Conservation (phyloP, 2,113 vertebrate genomes). For the Euleptes europaea region DNA sequence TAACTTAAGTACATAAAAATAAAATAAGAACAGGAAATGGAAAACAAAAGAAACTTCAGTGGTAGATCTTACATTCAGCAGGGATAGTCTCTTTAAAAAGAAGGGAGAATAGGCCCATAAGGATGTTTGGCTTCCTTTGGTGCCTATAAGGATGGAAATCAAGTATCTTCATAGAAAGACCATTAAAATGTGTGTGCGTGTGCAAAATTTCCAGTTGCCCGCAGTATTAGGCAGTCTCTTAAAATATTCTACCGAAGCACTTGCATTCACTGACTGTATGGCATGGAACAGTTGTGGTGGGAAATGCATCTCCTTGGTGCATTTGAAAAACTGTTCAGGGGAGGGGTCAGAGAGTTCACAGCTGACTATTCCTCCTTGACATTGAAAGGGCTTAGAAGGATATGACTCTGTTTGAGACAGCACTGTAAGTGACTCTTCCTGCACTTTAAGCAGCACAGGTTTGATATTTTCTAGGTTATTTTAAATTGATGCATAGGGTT, state of each 20-base stretch:
- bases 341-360: neutral
- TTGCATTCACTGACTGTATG: neutral
- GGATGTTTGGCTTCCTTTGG: neutral
- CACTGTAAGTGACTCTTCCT: neutral
- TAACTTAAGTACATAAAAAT: neutral
- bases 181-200: neutral
- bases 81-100: neutral
- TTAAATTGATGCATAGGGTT: slow-evolving; percentile 1
- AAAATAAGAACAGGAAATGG: neutral
- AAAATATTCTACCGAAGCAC: neutral
- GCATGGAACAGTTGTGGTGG: neutral
- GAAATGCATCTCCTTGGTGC: neutral
- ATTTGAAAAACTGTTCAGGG: neutral
- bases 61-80: neutral
- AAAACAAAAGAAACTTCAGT: neutral
- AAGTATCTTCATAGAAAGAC: neutral
- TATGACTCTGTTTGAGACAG: no score
- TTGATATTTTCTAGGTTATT: neutral
- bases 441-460: neutral
- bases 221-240: no score
- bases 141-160: neutral
- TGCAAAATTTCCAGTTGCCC: neutral
- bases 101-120: neutral
- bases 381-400: no score
- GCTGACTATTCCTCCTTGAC: neutral